Evolutionary conservation across 2,888 invertebrate genomes (phyloP), one percentile per base, ranked within the genome.

Genomic region (Vandiemenella viatica): DNA sequence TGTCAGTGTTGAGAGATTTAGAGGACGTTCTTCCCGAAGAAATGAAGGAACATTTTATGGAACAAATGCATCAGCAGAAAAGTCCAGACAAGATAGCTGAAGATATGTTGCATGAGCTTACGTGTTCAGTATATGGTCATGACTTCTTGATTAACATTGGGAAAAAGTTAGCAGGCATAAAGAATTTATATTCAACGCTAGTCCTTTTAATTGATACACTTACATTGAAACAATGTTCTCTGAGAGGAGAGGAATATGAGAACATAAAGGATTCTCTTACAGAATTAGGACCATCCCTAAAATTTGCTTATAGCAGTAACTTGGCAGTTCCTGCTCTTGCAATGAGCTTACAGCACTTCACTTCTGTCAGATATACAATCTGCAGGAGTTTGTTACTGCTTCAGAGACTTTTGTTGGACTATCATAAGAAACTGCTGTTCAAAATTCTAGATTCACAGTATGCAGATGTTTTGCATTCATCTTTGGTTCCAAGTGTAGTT

Each of bases 71-170:
- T 55, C 70, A 73, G 54, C 59, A 75, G 2, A 69, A 70, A 56
- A 67, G 70, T 51, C 77, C 79, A 1, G 72, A 81, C 52, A 70
- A 73, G 13, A 71, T 84, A 43, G 75, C 85, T 43, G 71, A 76
- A 37, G 77, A 77, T 32, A 32, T 32, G 32, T 4, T 32, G 32
- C n/a, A 32, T 4, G 32, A 32, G n/a, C n/a, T 32, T 13, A 32
- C 32, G n/a, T 10, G 13, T 13, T 10, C 10, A 32, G 32, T 32
- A 13, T 32, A 32, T 32, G 32, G n/a, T n/a, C 32, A 32, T 32
- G 32, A 32, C n/a, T 32, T 32, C n/a, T 32, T 32, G 32, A 32
- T 3, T 4, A 32, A 4, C n/a, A 10, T 32, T 4, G 32, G 32
- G 3, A 10, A 13, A 32, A 32, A 32, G n/a, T n/a, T 32, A 13